These are phyloP conservation scores for Stomorhina lunata DNA, from an alignment of 2,888 invertebrate genomes.

Conservation along the genomic window DNA sequence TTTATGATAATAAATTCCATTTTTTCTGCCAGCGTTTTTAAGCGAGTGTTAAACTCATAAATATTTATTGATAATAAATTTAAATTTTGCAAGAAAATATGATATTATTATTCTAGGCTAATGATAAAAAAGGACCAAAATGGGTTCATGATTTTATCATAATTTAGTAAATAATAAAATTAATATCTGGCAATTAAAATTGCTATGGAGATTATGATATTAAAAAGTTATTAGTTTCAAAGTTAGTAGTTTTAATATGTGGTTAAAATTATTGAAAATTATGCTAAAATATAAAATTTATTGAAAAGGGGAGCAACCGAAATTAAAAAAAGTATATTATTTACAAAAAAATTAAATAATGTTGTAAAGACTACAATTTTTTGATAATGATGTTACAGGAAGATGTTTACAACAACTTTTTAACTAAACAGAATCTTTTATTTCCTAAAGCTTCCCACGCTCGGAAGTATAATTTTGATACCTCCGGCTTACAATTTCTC, in stretches of 20 bases:
- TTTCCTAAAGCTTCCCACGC: too few species aligned
- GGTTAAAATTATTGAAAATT: too few species aligned
- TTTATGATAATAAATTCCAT: conserved; percentile 4
- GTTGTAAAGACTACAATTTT: too few species aligned
- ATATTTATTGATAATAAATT: conserved; percentile 64
- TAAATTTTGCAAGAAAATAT: conserved; percentile 14
- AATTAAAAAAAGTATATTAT: too few species aligned
- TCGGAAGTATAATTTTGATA: too few species aligned
- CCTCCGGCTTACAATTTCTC: not conserved
- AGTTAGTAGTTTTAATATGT: not conserved
- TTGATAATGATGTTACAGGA: too few species aligned
- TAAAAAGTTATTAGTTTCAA: not conserved
- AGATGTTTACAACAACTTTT: too few species aligned
- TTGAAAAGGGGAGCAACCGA: too few species aligned
- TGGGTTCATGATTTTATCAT: not conserved
- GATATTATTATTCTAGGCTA: not conserved
- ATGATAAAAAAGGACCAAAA: conserved; percentile 22
- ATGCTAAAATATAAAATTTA: too few species aligned
- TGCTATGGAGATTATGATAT: conserved; percentile 2
- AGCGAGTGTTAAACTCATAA: conserved; percentile 61
- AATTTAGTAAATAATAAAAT: conserved; percentile 12
- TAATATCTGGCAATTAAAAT: conserved; percentile 49
- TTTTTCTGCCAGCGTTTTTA: conserved; percentile 10
- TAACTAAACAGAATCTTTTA: too few species aligned
- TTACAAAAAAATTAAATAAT: too few species aligned